Evolutionary conservation across 2,888 invertebrate species (phyloP).

Genomic region (Diaperis boleti): DNA sequence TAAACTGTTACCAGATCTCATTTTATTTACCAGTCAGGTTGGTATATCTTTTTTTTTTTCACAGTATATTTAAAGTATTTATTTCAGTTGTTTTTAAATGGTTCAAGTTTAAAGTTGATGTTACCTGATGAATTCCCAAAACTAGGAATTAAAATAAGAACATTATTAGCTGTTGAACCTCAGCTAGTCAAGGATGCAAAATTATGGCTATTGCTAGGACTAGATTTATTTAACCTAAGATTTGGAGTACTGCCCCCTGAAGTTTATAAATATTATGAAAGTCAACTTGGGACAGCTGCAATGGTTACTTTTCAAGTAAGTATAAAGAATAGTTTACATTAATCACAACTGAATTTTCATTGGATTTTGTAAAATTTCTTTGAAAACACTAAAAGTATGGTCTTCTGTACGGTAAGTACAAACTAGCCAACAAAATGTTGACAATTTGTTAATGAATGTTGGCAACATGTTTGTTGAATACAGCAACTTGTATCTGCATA

Average conservation of each 20-base stretch:
- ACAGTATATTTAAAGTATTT: neutral
- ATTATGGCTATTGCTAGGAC: conserved; percentile 63
- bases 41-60: conserved; percentile 1
- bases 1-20: conserved; percentile 61
- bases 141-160: conserved; percentile 60
- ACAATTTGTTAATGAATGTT: neutral
- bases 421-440: neutral
- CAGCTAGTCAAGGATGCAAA: conserved; percentile 60
- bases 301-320: conserved; percentile 60
- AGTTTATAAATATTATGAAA: conserved; percentile 62
- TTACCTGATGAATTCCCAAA: conserved; percentile 56
- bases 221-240: conserved; percentile 63
- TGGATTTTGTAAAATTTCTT: too few species aligned
- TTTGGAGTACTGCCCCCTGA: conserved; percentile 62
- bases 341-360: too few species aligned
- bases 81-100: conserved; percentile 64
- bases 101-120: conserved; percentile 55
- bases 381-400: too few species aligned
- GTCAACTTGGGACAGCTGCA: conserved; percentile 59
- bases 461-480: too few species aligned
- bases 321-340: conserved; percentile 1
- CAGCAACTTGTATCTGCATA: too few species aligned
- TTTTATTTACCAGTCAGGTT: conserved; percentile 65
- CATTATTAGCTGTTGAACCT: conserved; percentile 58
- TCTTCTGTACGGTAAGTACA: too few species aligned